Conservation (phyloP, 2,888 invertebrate genomes). For the Choreutis nemorana region DNA sequence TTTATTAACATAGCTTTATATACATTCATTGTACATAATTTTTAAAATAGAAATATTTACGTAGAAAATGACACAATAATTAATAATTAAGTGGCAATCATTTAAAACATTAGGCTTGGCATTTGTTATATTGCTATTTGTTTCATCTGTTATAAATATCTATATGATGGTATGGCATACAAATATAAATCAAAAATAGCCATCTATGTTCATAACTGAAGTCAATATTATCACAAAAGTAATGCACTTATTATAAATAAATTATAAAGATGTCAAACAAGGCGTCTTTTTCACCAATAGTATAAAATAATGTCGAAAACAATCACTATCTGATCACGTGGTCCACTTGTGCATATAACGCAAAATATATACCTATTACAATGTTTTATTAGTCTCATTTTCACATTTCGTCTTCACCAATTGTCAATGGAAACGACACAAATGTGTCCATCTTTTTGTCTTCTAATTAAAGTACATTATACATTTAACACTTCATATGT, state of each 20-base stretch:
- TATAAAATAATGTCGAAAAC: conserved; percentile 58
- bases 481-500: conserved; percentile 36
- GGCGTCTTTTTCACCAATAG: conserved; percentile 41
- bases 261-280: conserved; percentile 61
- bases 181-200: neutral
- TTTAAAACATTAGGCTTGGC: conserved; percentile 40
- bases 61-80: conserved; percentile 52
- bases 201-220: conserved; percentile 20
- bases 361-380: conserved; percentile 46
- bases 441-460: conserved; percentile 40
- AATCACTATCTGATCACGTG: conserved; percentile 59
- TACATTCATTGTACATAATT: conserved; percentile 53
- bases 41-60: conserved; percentile 54
- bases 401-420: conserved; percentile 53
- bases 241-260: conserved; percentile 64
- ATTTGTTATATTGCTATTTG: conserved; percentile 33
- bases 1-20: conserved; percentile 64
- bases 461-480: conserved; percentile 54
- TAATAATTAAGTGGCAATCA: conserved; percentile 46
- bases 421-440: conserved; percentile 47
- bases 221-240: conserved; percentile 54
- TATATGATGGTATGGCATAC: too few species aligned
- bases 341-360: conserved; percentile 59
- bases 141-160: conserved; percentile 13
- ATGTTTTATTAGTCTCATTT: conserved; percentile 38